phyloP scores from a whole-genome alignment of 2,113 vertebrate genomes.

The Atherinomorus stipes region DNA sequence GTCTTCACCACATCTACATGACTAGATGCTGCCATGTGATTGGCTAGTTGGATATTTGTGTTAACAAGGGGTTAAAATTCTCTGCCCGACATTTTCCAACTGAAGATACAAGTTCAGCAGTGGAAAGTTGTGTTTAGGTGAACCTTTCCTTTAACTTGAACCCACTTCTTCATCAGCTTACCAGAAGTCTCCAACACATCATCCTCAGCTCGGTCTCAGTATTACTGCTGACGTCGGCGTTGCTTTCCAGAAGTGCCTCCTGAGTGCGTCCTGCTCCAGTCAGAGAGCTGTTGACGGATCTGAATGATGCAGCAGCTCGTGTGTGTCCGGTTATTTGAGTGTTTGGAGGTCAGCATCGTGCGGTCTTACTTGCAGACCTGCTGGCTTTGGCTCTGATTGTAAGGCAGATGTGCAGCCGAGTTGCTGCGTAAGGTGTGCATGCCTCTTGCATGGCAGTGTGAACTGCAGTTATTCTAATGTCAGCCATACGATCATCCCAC shows the following conservation, averaged over 20 bases:
- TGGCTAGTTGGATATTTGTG: no score
- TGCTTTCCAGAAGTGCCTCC: constrained; percentile 28
- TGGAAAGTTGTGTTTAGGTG: no score
- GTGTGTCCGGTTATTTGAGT: constrained; percentile 20
- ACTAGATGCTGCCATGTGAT: no score
- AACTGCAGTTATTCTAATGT: constrained; percentile 75
- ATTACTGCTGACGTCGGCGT: constrained; percentile 34
- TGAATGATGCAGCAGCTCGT: constrained; percentile 27
- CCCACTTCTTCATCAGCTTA: no score
- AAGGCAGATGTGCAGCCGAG: constrained; percentile 56
- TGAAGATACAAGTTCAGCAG: no score
- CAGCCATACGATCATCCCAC: constrained; percentile 54
- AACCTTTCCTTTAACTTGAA: no score
- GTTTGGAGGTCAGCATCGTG: constrained; percentile 63
- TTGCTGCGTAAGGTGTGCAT: constrained; percentile 50
- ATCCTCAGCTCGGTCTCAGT: background rate
- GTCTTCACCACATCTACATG: no score
- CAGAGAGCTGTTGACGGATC: constrained; percentile 35
- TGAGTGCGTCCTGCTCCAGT: constrained; percentile 40
- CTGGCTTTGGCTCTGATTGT: constrained; percentile 64
- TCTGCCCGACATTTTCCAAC: no score
- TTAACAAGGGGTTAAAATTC: no score
- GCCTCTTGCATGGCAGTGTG: constrained; percentile 58
- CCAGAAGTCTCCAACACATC: background rate
- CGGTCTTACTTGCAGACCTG: constrained; percentile 41